Conservation (phyloP, 2,888 invertebrate genomes). For the Caenorhabditis zanzibari region DNA sequence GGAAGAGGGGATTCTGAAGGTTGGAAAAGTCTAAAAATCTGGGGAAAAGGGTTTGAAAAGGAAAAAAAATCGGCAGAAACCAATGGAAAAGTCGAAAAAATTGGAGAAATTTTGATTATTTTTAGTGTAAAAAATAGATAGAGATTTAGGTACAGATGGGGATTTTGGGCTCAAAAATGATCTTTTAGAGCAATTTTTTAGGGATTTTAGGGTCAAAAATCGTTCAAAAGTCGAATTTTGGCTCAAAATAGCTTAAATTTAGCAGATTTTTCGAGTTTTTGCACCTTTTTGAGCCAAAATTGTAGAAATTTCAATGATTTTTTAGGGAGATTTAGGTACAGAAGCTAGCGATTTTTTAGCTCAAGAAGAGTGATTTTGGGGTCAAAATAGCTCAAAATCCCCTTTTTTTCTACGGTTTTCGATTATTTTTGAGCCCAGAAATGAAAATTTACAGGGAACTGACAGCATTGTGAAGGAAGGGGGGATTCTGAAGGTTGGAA, state of each 20-base stretch:
- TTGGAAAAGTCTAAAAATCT: not conserved
- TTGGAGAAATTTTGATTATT: not conserved
- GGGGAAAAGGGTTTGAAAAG: not conserved
- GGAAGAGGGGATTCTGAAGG: not conserved
- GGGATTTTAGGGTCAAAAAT: not conserved
- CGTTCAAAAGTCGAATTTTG: no score
- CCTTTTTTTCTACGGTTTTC: not conserved
- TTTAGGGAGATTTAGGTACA: no score
- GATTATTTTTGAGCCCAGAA: not conserved
- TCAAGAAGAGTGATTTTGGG: not conserved
- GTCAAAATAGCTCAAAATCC: not conserved
- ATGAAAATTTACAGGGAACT: constrained; percentile 57
- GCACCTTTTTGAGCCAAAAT: no score
- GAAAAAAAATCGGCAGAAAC: not conserved
- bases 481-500: not conserved
- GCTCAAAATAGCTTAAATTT: no score
- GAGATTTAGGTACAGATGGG: not conserved
- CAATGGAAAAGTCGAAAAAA: not conserved
- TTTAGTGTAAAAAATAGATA: no score
- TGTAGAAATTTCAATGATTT: no score
- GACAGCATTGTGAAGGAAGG: no score
- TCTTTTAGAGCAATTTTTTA: not conserved
- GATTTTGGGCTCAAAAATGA: no score
- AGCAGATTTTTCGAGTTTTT: no score
- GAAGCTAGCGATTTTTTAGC: no score